A percentile compares a stretch with the other conserved stretches of the same genome.
phyloP scores from a whole-genome alignment of 2,797 vertebrate genomes.

The Acrossocheilus wenchowensis region DNA sequence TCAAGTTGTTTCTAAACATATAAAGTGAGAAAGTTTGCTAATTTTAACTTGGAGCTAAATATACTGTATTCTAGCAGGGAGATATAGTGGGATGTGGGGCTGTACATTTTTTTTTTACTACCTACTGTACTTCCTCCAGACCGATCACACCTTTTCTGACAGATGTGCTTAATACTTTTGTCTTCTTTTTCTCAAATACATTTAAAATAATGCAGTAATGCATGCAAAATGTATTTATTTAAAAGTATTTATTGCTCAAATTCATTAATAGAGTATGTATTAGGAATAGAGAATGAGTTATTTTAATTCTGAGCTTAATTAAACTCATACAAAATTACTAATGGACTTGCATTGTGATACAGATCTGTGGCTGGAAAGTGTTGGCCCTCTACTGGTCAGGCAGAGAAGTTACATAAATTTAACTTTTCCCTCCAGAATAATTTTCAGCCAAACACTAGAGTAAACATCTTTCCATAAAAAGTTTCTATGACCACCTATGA shows the following conservation, averaged over 20 bases:
- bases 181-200: background rate
- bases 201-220: background rate
- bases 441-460: background rate
- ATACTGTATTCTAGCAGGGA: background rate
- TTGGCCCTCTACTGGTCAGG: constrained; percentile 26
- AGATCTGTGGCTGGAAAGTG: background rate
- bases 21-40: background rate
- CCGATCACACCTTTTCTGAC: background rate
- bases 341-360: background rate
- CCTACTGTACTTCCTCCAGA: background rate
- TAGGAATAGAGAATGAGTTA: background rate
- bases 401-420: background rate
- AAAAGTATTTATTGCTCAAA: background rate
- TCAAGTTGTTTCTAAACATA: constrained; percentile 26
- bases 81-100: background rate
- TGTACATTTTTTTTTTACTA: background rate
- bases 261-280: background rate
- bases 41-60: background rate
- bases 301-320: background rate
- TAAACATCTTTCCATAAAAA: background rate
- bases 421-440: background rate
- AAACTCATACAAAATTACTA: background rate
- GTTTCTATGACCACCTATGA: background rate
- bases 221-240: background rate
- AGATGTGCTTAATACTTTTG: background rate